Evolutionary conservation across 2,113 vertebrate species (phyloP), one percentile per base, ranked within the genome.

Genomic region (Megaceryle maxima): DNA sequence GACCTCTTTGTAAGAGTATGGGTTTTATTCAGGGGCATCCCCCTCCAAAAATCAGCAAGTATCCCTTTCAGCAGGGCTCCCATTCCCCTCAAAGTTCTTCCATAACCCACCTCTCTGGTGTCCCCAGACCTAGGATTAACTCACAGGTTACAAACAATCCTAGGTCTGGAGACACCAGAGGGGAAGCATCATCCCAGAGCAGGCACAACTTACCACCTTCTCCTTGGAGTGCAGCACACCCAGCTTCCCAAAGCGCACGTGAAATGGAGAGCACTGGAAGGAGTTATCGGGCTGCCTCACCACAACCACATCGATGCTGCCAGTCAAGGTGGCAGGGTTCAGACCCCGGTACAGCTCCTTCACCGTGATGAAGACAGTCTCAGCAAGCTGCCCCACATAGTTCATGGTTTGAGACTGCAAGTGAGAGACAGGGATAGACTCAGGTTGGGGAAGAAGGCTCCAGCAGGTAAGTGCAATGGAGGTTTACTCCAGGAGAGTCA

Each of bases 171-270:
- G 70, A 62, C 20, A 56, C 12, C 26, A 44, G 33, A 19, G 44
- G 35, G 17, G 31, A 63, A 68, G n/a, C 3, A 1, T 1, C 31
- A 19, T n/a, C n/a, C 74, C 8, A 4, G 35, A 22, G 31, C 50
- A 59, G 72, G 37, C 44, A 82, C 13, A 79, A 92, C 99, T 98
- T 46, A 99, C 99, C 97, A 99, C 98, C 97, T 99, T 99, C 98
- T 99, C 99, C 83, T 97, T 98, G 15, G 99, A 99, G 73, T 95
- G 98, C 95, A 99, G 98, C 93, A 99, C 99, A 0, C 99, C 99
- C 70, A 99, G 98, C 96, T 99, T 99, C 80, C 99, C 99, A 1
- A 99, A 99, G 60, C 99, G 99, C 59, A 99, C 99, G 0, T 99
- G 99, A 44, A 99, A 99, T 1, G 99, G 99, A 2, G 99, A 99